These are phyloP conservation scores for Premnoplex brunnescens DNA, from an alignment of 2,797 vertebrate species.

Conservation along the genomic window DNA sequence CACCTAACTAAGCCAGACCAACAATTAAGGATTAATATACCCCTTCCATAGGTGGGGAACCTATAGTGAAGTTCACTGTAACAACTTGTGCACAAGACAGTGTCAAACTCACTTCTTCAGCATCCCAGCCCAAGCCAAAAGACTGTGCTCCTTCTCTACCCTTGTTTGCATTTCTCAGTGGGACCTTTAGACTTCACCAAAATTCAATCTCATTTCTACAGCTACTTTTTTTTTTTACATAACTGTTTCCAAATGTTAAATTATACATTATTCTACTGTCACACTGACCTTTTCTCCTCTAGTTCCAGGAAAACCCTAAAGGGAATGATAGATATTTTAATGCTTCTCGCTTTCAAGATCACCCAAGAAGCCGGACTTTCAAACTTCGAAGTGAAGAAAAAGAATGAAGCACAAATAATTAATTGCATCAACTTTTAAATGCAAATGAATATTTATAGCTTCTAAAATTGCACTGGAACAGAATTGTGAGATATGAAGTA, in stretches of 20 bases:
- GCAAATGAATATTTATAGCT: constrained; percentile 19
- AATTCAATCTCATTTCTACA: neutral
- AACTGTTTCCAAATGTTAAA: neutral
- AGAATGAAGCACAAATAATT: constrained; percentile 18
- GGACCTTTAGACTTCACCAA: neutral
- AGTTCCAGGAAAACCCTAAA: constrained; percentile 91
- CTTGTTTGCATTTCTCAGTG: neutral
- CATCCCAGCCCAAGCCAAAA: neutral
- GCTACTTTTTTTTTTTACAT: neutral
- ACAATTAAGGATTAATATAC: neutral
- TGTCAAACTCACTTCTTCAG: neutral
- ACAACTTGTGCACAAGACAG: neutral
- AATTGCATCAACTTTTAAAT: neutral
- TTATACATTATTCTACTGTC: neutral
- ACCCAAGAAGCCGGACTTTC: constrained; percentile 8
- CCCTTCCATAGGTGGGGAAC: neutral
- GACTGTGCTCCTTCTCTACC: neutral
- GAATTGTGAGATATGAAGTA: neutral
- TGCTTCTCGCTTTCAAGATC: neutral
- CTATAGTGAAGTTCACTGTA: neutral
- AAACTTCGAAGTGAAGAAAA: constrained; percentile 30
- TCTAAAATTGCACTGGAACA: constrained; percentile 15
- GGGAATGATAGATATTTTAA: constrained; percentile 63
- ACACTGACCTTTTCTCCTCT: constrained; percentile 95
- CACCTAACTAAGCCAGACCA: neutral